Conservation (phyloP, 2,797 vertebrate species). For the Spinibarbus caldwelli region DNA sequence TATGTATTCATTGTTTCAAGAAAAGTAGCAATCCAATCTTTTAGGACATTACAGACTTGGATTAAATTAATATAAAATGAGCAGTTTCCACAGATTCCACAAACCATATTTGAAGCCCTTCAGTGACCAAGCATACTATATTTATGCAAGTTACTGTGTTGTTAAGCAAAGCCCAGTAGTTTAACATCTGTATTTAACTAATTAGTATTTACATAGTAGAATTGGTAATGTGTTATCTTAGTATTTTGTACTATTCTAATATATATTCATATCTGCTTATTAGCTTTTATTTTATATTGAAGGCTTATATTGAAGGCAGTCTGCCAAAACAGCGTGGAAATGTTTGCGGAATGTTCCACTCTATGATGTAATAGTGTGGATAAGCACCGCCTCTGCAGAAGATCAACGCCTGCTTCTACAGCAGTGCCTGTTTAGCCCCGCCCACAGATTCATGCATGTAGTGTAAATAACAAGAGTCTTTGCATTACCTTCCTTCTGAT, state of each 20-base stretch:
- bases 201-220: background rate
- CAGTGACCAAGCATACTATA: background rate
- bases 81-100: background rate
- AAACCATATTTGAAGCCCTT: background rate
- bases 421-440: background rate
- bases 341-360: too few relatives aligned
- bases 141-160: background rate
- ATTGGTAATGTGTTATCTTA: background rate
- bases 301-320: too few relatives aligned
- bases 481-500: too few relatives aligned
- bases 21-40: background rate
- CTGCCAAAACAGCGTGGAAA: too few relatives aligned
- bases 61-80: background rate
- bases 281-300: background rate
- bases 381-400: background rate
- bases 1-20: constrained; percentile 16
- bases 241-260: background rate
- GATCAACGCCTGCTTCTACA: background rate
- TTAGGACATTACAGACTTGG: background rate
- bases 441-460: background rate
- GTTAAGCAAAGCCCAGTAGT: background rate
- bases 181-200: background rate
- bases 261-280: background rate
- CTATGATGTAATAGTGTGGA: background rate
- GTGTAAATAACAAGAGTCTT: too few relatives aligned